Conservation (phyloP, 1,140 invertebrate species). For the Nasonia vitripennis region DNA sequence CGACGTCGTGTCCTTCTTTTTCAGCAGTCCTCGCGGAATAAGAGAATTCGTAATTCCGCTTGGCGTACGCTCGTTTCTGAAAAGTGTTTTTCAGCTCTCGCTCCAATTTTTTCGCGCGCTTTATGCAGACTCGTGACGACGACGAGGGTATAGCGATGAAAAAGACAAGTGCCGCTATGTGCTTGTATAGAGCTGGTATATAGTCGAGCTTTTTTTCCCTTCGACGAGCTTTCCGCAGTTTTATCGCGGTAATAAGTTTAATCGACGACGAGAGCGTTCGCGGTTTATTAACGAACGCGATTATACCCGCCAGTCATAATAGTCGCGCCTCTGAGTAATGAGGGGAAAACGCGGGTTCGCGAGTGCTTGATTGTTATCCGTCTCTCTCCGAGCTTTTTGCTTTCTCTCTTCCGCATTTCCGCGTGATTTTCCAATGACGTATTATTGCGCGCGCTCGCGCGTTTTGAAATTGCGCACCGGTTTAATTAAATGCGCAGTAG, state of each 20-base stretch:
- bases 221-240: neutral
- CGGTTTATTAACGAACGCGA: neutral
- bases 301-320: too few species aligned
- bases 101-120: conserved; percentile 4
- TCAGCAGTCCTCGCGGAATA: too few species aligned
- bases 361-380: neutral
- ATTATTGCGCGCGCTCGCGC: neutral
- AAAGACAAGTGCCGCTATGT: neutral
- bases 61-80: neutral
- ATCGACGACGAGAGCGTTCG: neutral
- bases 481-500: too few species aligned
- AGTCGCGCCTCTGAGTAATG: neutral
- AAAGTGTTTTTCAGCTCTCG: conserved; percentile 1
- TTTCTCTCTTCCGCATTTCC: too few species aligned
- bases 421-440: too few species aligned
- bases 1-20: neutral
- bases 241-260: conserved; percentile 7
- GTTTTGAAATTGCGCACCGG: too few species aligned
- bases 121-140: neutral
- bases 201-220: neutral
- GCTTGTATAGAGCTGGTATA: neutral
- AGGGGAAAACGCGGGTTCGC: neutral
- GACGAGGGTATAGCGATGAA: neutral
- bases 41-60: conserved; percentile 22
- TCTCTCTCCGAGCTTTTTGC: neutral